Percentiles rank a stretch among this genome's conserved stretches.
phyloP scores from a whole-genome alignment of 2,888 invertebrate species.

The Protophormia terraenovae region DNA sequence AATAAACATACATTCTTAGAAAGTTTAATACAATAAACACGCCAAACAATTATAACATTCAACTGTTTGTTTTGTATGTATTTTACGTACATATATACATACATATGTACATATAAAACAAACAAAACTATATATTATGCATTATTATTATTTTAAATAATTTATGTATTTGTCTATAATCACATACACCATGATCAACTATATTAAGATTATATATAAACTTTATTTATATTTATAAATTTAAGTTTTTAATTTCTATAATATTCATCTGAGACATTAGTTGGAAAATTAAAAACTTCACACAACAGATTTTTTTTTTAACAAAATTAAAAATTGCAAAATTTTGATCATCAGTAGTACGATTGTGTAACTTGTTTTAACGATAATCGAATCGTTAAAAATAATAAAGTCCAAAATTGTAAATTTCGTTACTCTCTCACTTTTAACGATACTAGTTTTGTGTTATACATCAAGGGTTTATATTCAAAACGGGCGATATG shows the following conservation, averaged over 20 bases:
- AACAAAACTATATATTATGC: neutral
- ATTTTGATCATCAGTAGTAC: too few species aligned
- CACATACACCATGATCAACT: neutral
- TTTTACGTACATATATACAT: neutral
- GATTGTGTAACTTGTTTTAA: too few species aligned
- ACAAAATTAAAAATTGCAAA: too few species aligned
- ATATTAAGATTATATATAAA: neutral
- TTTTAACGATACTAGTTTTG: too few species aligned
- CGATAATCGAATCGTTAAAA: too few species aligned
- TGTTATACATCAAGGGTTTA: too few species aligned
- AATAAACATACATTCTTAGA: constrained; percentile 94
- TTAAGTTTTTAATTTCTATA: neutral
- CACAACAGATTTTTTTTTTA: too few species aligned
- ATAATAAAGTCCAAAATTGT: too few species aligned
- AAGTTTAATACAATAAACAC: constrained; percentile 83
- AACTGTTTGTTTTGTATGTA: neutral
- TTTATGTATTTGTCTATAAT: neutral
- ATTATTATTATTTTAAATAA: neutral
- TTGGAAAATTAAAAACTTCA: too few species aligned
- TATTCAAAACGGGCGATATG: too few species aligned
- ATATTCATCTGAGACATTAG: too few species aligned
- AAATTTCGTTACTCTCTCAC: too few species aligned
- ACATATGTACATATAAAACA: neutral
- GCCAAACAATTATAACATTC: neutral
- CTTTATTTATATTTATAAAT: neutral